A percentile compares a stretch with the other conserved stretches of the same genome.
phyloP scores from a whole-genome alignment of 2,113 vertebrate species.

The Trematocara variabile region DNA sequence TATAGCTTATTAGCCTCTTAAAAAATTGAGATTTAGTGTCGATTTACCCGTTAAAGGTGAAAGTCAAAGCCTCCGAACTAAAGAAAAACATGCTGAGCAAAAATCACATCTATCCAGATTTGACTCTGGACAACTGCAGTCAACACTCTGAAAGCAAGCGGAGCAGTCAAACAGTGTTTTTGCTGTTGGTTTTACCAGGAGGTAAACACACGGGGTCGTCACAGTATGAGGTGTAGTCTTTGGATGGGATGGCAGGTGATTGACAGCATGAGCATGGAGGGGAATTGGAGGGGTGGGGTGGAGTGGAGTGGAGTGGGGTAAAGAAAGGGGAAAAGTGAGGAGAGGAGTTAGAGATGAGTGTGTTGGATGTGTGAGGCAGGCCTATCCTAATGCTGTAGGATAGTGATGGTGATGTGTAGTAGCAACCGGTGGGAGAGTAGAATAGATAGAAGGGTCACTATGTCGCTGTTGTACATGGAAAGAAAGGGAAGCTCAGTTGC shows the following conservation, averaged over 20 bases:
- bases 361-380: slow-evolving; percentile 10
- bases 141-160: background rate
- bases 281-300: slow-evolving; percentile 4
- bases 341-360: slow-evolving; percentile 54
- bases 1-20: background rate
- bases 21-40: background rate
- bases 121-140: background rate
- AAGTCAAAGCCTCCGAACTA: background rate
- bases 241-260: slow-evolving; percentile 67
- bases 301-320: background rate
- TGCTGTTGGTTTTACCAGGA: slow-evolving; percentile 56
- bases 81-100: background rate
- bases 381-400: slow-evolving; percentile 25
- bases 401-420: slow-evolving; percentile 13
- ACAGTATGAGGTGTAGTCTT: slow-evolving; percentile 73
- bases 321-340: slow-evolving; percentile 26
- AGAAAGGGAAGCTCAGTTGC: background rate
- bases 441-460: slow-evolving; percentile 24
- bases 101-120: background rate
- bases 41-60: background rate
- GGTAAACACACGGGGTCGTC: slow-evolving; percentile 71
- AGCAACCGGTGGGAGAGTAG: background rate
- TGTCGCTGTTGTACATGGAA: background rate
- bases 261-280: slow-evolving; percentile 56
- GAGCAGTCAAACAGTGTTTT: background rate